Percentiles rank a stretch among this genome's conserved stretches.
Conservation (phyloP, 2,797 vertebrate genomes). For the Adrianichthys oophorus region DNA sequence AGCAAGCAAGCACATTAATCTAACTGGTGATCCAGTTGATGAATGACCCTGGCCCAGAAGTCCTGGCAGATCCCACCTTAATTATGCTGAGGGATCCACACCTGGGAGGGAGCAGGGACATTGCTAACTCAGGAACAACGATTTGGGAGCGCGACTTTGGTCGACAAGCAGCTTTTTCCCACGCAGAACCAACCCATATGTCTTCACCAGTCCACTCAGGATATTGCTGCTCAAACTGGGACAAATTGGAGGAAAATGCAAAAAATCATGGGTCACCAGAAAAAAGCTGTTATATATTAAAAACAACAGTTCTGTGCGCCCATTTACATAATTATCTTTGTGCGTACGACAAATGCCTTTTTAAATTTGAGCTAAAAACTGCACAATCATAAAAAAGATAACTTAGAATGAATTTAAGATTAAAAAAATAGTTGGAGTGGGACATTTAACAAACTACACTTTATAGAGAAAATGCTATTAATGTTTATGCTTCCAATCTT, state of each 20-base stretch:
- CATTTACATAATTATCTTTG: too few species aligned
- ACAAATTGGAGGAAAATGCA: conserved; percentile 58
- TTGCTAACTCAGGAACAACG: conserved; percentile 61
- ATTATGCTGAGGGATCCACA: conserved; percentile 79
- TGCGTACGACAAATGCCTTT: too few species aligned
- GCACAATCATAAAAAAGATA: too few species aligned
- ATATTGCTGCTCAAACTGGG: conserved; percentile 40
- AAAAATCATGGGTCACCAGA: conserved; percentile 34
- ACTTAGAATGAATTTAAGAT: too few species aligned
- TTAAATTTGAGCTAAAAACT: too few species aligned
- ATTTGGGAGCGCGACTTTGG: conserved; percentile 40
- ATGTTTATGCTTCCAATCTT: too few species aligned
- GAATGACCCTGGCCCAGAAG: conserved; percentile 77
- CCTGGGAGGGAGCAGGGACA: conserved; percentile 67
- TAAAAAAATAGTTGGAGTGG: too few species aligned
- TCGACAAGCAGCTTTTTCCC: conserved; percentile 31
- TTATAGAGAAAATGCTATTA: too few species aligned
- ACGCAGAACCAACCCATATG: conserved; percentile 34
- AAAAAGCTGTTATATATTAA: too few species aligned
- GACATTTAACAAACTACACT: too few species aligned
- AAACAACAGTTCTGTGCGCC: too few species aligned
- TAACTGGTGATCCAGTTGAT: conserved; percentile 79
- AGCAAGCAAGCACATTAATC: conserved; percentile 79
- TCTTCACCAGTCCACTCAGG: conserved; percentile 48
- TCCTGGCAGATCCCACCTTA: conserved; percentile 79